Percentiles rank a stretch among this genome's conserved stretches.
Evolutionary conservation across 2,888 invertebrate species (phyloP).

Genomic region (Dyspetes luteomarginatus): DNA sequence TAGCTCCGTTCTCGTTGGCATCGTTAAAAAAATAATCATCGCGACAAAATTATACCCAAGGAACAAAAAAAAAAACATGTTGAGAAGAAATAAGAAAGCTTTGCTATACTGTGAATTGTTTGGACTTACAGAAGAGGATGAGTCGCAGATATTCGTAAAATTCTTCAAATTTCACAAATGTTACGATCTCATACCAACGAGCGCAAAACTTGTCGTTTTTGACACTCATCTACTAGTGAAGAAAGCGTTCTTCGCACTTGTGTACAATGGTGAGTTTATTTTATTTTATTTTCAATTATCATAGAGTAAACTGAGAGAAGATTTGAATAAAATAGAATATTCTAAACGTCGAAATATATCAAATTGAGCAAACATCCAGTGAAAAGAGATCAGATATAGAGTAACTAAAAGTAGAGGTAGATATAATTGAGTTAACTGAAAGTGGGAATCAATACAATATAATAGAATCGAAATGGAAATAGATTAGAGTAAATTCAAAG

Average conservation of each 20-base stretch:
- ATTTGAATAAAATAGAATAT: no score
- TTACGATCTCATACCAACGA: slow-evolving; percentile 99
- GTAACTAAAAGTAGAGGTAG: no score
- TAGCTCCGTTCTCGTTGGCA: slow-evolving; percentile 1
- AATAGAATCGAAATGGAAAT: no score
- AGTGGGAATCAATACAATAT: no score
- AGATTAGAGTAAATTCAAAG: no score
- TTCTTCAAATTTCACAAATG: slow-evolving; percentile 99
- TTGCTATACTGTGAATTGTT: slow-evolving; percentile 78
- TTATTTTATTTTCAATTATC: background rate
- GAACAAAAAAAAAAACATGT: slow-evolving; percentile 65
- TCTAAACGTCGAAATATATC: no score
- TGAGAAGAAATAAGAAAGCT: slow-evolving; percentile 77
- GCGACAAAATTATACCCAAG: slow-evolving; percentile 21
- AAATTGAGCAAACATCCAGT: no score
- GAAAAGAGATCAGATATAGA: no score
- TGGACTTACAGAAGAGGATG: slow-evolving; percentile 94
- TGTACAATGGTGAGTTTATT: slow-evolving; percentile 93
- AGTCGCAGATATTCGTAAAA: slow-evolving; percentile 98
- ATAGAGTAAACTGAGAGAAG: no score
- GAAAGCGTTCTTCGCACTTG: slow-evolving; percentile 99
- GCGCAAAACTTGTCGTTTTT: slow-evolving; percentile 99
- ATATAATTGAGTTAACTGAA: no score
- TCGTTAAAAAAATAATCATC: slow-evolving; percentile 25
- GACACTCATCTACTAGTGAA: slow-evolving; percentile 99